Evolutionary conservation across 1,140 invertebrate genomes (phyloP), one percentile per base, ranked within the genome.

Genomic region (Coptotermes formosanus): DNA sequence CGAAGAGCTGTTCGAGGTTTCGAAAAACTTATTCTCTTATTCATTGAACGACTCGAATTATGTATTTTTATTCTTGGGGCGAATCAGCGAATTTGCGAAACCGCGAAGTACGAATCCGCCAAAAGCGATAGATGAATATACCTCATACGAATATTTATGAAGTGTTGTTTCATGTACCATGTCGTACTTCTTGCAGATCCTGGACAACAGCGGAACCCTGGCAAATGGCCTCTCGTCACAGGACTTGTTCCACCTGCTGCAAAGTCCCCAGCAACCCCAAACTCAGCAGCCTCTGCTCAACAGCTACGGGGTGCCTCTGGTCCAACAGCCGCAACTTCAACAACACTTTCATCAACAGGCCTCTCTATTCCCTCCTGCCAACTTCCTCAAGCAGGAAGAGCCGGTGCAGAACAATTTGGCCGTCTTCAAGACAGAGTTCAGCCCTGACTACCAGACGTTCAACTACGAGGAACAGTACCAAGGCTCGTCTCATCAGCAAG

Each of bases 401-500:
- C 45, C 12, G 9, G 85, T 45, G 8, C 64, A 25, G 14, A 64
- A 85, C 59, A 75, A 85, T 30, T 85, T 55, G 21, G 48, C 82
- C n/a, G 85, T 75, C n/a, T 32, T 85, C 16, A 69, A 81, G 59
- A 43, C 59, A 16, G 85, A 85, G 1, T 85, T 85, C 59, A 45
- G 9, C 19, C 85, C 85, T n/a, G 44, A 85, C 30, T 81, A 75
- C 30, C 92, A 93, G 82, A 91, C 91, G 0, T 93, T 92, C 87
- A 93, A 93, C 89, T 93, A 93, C 86, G 91, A 92, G 83, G 92
- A 93, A 86, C 91, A 89, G 85, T 89, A 87, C 12, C 88, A 89
- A 0, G 89, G 89, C 19, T 87, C 88, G 81, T 89, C 90, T 0
- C 90, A 89, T 11, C 89, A 89, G 23, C 89, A 88, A 88, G 11